Conservation (phyloP, 2,113 vertebrate genomes). For the Microcebus griseorufus region DNA sequence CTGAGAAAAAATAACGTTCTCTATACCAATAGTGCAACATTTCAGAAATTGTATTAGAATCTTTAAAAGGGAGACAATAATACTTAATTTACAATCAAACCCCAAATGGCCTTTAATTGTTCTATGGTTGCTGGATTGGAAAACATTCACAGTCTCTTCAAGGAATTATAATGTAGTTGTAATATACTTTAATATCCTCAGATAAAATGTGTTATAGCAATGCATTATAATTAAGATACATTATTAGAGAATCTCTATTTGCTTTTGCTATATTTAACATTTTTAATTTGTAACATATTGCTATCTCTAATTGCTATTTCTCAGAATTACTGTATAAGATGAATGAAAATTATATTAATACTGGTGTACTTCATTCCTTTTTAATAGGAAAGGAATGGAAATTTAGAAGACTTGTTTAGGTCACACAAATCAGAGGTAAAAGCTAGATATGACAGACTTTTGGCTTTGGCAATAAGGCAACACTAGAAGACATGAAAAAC, state of each 20-base stretch:
- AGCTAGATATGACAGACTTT: neutral
- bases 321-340: conserved; percentile 41
- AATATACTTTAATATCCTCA: conserved; percentile 62
- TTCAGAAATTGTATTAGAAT: conserved; percentile 43
- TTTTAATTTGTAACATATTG: conserved; percentile 68
- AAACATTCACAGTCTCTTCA: conserved; percentile 61
- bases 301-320: conserved; percentile 68
- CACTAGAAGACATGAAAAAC: neutral
- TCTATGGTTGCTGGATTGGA: conserved; percentile 44
- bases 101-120: conserved; percentile 58
- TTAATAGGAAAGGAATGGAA: conserved; percentile 40
- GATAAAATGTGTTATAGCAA: conserved; percentile 61
- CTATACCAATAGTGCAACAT: neutral
- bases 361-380: neutral
- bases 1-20: conserved; percentile 44
- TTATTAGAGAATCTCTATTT: conserved; percentile 68
- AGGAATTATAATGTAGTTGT: conserved; percentile 64
- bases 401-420: conserved; percentile 20
- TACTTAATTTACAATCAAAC: conserved; percentile 57
- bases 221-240: conserved; percentile 69
- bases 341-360: conserved; percentile 50
- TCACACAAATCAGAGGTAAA: neutral
- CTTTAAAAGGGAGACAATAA: conserved; percentile 50
- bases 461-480: neutral
- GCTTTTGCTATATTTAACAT: conserved; percentile 66